These are phyloP conservation scores for Crossoptilon crossoptilon DNA, from an alignment of 2,797 vertebrate genomes.

Conservation along the genomic window DNA sequence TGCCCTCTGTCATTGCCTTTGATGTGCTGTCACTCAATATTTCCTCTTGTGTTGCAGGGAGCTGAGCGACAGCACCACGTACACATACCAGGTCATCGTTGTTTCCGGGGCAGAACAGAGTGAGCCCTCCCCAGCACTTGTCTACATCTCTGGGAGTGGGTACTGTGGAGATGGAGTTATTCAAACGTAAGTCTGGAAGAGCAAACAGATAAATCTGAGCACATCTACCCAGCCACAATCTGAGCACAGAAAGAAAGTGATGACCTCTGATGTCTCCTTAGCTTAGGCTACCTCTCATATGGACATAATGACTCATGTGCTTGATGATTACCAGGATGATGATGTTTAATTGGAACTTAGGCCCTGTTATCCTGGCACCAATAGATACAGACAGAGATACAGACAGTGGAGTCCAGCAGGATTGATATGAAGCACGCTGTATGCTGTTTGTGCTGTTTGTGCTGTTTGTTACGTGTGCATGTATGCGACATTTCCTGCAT, in stretches of 20 bases:
- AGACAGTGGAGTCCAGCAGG: constrained; percentile 62
- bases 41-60: constrained; percentile 82
- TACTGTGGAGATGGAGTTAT: constrained; percentile 97
- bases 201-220: neutral
- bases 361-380: constrained; percentile 66
- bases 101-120: constrained; percentile 87
- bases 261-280: constrained; percentile 44
- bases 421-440: constrained; percentile 49
- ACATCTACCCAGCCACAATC: neutral
- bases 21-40: neutral
- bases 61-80: constrained; percentile 80
- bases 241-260: constrained; percentile 10
- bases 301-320: constrained; percentile 23
- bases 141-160: constrained; percentile 87
- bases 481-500: constrained; percentile 19
- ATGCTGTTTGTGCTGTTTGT: constrained; percentile 48
- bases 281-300: constrained; percentile 30
- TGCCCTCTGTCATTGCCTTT: neutral
- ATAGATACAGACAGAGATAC: constrained; percentile 63
- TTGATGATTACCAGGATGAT: constrained; percentile 54
- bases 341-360: constrained; percentile 52
- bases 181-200: constrained; percentile 86
- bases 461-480: constrained; percentile 15
- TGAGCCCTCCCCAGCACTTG: constrained; percentile 87
- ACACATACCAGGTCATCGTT: constrained; percentile 89